Evolutionary conservation across 1,140 invertebrate genomes (phyloP), one percentile per base, ranked within the genome.

Genomic region (Hyposmocoma kahamanoa): DNA sequence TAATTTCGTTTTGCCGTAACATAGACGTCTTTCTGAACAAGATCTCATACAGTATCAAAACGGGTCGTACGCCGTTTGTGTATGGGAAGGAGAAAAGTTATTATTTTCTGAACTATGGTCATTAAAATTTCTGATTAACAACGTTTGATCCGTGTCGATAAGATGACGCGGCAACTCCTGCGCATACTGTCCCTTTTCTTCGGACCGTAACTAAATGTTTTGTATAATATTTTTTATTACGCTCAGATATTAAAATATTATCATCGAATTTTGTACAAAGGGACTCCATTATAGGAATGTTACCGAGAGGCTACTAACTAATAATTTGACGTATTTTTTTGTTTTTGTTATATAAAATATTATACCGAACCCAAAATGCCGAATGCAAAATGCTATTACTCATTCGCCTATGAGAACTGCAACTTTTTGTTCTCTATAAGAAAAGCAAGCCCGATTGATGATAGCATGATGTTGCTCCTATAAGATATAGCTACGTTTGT

Each of bases 101-200:
- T 85, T 85, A 85, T 85, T 83, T 84, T 85, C 72, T 74, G 76
- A 82, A 78, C 72, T 82, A 81, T 85, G 79, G 78, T 85, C 78
- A 85, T 85, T 85, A 85, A 84, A 85, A 83, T 85, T 85, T 83
- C 79, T 84, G 82, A 85, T 83, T 83, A 85, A 81, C 76, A 66
- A 72, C 79, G 68, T 85, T 81, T 73, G 74, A 82, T 75, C 75
- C 79, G 71, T 77, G 71, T 80, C 82, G 79, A 77, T 78, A 63
- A 71, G 71, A 78, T 84, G 81, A 84, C 73, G 58, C 47, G 61
- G 76, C 79, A 77, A 77, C 59, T 73, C 53, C 62, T 53, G 59
- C 45, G 44, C 43, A 68, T 63, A 70, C 72, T 72, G 66, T 79
- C 74, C 74, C 73, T 72, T 69, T 67, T 64, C 66, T 67, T 59